phyloP scores from a whole-genome alignment of 2,888 invertebrate species.

The Rotaria macrura region DNA sequence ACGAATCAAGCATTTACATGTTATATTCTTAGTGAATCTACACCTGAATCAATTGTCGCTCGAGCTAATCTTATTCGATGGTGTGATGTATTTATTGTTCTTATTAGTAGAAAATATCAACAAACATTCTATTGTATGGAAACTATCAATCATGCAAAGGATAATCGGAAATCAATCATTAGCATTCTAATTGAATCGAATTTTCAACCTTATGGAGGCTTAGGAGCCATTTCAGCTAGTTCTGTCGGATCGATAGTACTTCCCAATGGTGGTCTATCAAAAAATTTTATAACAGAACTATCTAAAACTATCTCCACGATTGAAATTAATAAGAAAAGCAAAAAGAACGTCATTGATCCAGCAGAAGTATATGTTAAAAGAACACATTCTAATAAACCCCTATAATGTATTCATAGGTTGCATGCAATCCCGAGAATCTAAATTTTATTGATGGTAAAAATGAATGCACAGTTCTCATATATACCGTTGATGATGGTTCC shows the following conservation, averaged over 20 bases:
- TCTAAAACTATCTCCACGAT: background rate
- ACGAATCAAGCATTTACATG: background rate
- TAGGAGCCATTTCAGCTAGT: background rate
- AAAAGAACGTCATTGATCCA: background rate
- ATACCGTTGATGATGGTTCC: background rate
- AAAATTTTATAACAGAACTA: background rate
- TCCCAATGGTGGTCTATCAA: background rate
- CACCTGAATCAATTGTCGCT: background rate
- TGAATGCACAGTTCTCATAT: background rate
- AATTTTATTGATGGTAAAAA: background rate
- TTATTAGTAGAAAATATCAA: background rate
- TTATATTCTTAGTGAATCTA: background rate
- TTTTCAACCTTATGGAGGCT: conserved; percentile 21
- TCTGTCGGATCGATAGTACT: background rate
- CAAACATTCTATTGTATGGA: background rate
- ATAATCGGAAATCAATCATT: background rate
- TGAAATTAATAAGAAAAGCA: background rate
- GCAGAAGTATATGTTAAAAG: background rate
- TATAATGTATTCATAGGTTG: background rate
- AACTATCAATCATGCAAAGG: background rate
- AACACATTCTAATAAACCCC: background rate
- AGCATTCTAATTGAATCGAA: background rate
- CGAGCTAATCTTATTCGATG: background rate
- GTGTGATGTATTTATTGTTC: background rate
- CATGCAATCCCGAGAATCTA: background rate